A percentile compares a stretch with the other conserved stretches of the same genome.
Conservation (phyloP, 2,888 invertebrate species). For the Scaptomyza tumidula region DNA sequence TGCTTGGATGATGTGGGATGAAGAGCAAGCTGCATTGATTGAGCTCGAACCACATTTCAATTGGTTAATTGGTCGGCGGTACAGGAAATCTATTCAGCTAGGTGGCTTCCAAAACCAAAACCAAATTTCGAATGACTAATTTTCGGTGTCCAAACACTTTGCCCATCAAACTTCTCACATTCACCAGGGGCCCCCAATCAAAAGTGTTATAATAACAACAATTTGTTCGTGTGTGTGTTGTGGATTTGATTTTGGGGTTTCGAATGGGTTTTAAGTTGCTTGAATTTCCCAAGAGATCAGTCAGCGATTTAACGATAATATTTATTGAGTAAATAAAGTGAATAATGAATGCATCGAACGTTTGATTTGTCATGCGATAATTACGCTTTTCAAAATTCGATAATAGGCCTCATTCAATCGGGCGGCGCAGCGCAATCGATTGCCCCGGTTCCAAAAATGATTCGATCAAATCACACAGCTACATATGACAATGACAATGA, state of each 20-base stretch:
- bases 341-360: conserved; percentile 44
- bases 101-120: conserved; percentile 26
- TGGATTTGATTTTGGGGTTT: conserved; percentile 39
- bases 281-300: conserved; percentile 52
- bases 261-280: conserved; percentile 19
- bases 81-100: conserved; percentile 58
- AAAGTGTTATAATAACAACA: conserved; percentile 54
- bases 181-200: conserved; percentile 37
- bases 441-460: conserved; percentile 20
- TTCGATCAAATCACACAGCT: conserved; percentile 25
- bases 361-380: conserved; percentile 78
- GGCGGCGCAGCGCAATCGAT: conserved; percentile 34
- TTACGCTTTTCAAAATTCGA: conserved; percentile 78
- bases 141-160: conserved; percentile 53
- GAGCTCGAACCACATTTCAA: conserved; percentile 21
- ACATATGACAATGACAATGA: conserved; percentile 22
- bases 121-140: conserved; percentile 54
- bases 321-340: conserved; percentile 74
- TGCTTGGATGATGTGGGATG: not conserved
- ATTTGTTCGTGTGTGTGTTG: conserved; percentile 26
- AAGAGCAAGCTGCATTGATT: not conserved
- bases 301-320: conserved; percentile 52
- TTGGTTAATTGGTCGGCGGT: conserved; percentile 41
- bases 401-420: conserved; percentile 73
- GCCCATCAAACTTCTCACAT: conserved; percentile 49